A percentile compares a stretch with the other conserved stretches of the same genome.
Conservation (phyloP, 2,113 vertebrate genomes). For the Orcinus orca region DNA sequence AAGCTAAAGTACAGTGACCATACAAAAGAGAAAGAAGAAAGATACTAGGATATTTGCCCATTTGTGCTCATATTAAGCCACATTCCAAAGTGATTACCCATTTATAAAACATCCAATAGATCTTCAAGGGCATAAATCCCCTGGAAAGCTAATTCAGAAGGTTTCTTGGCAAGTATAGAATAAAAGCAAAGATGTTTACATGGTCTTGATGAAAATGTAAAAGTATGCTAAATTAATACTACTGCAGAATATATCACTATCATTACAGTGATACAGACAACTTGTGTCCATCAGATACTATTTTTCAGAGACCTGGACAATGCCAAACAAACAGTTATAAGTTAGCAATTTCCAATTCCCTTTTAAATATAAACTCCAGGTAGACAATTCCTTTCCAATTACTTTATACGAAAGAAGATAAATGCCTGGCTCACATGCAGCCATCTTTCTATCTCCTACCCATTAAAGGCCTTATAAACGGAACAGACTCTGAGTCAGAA, state of each 20-base stretch:
- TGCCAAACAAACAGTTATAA: not conserved
- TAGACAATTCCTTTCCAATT: constrained; percentile 16
- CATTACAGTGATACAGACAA: constrained; percentile 9
- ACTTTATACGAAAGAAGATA: constrained; percentile 20
- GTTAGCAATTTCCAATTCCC: constrained; percentile 14
- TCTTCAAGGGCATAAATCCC: constrained; percentile 54
- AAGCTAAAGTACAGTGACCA: constrained; percentile 3
- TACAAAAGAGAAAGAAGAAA: not conserved
- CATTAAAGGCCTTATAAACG: constrained; percentile 9
- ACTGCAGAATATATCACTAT: not conserved
- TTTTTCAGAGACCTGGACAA: constrained; percentile 31
- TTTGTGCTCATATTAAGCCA: constrained; percentile 31
- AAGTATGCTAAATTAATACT: constrained; percentile 52
- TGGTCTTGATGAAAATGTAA: constrained; percentile 54
- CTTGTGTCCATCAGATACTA: not conserved
- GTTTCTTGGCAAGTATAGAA: constrained; percentile 62
- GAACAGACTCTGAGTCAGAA: not conserved
- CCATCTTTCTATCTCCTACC: not conserved
- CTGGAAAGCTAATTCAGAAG: constrained; percentile 54
- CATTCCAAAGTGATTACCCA: constrained; percentile 67
- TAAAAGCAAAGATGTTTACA: constrained; percentile 61
- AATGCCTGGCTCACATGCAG: not conserved
- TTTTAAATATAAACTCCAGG: constrained; percentile 8
- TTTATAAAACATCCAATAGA: constrained; percentile 45
- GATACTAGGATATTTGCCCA: constrained; percentile 19